Percentiles rank a stretch among this genome's conserved stretches.
These are phyloP conservation scores for Fregata magnificens DNA, from an alignment of 2,113 vertebrate genomes.

Conservation along the genomic window DNA sequence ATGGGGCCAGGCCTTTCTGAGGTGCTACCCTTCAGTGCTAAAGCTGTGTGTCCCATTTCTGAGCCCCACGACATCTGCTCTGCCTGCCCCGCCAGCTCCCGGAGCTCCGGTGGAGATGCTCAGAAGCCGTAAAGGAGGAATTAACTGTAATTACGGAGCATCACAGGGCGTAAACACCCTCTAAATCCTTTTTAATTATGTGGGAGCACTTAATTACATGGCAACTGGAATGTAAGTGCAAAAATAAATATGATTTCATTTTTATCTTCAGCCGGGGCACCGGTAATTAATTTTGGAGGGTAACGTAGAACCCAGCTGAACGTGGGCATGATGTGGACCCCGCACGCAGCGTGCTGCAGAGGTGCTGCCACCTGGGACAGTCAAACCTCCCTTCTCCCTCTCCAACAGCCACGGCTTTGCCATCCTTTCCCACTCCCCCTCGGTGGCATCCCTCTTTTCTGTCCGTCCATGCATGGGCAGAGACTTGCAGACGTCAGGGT, in stretches of 20 bases:
- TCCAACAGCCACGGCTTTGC: neutral
- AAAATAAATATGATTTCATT: slow-evolving; percentile 50
- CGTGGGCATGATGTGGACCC: fast-evolving
- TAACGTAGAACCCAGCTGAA: neutral
- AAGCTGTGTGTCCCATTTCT: neutral
- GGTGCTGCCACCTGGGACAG: neutral
- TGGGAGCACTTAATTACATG: slow-evolving; percentile 41
- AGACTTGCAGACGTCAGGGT: neutral
- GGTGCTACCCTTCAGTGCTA: neutral
- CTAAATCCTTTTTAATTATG: slow-evolving; percentile 56
- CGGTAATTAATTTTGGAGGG: slow-evolving; percentile 33
- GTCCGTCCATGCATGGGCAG: neutral
- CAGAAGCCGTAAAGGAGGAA: neutral
- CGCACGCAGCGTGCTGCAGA: neutral
- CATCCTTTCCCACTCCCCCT: neutral
- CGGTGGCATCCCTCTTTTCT: neutral
- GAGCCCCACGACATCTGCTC: fast-evolving
- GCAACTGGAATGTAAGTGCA: slow-evolving; percentile 41
- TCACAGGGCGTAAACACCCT: neutral
- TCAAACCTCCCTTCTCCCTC: neutral
- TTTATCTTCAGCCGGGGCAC: slow-evolving; percentile 5
- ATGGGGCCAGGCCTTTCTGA: neutral
- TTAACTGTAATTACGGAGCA: slow-evolving; percentile 9
- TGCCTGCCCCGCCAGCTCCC: neutral
- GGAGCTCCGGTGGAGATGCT: neutral